Base-by-base conservation (phyloP, 2,888 invertebrate species). In the Bugulina stolonifera region DNA sequence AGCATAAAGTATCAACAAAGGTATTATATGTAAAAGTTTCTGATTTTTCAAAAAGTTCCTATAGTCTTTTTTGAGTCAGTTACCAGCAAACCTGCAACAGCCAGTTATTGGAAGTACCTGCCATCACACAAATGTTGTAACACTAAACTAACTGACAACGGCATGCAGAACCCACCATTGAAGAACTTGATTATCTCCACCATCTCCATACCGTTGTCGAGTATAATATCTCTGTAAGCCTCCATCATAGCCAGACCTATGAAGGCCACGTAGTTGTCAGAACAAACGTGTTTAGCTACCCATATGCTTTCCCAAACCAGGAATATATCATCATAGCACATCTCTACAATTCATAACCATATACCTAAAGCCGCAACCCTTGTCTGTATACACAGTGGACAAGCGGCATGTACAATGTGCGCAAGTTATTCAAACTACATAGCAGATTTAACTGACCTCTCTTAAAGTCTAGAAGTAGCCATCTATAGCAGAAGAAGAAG, bases 101-200 rank as follows among this genome's bases (percentile, higher is more conserved):
- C n/a, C n/a, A n/a, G n/a, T n/a, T n/a, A n/a, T n/a, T n/a, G n/a
- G n/a, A n/a, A n/a, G n/a, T n/a, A n/a, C n/a, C n/a, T n/a, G n/a
- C n/a, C n/a, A n/a, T n/a, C n/a, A n/a, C n/a, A n/a, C n/a, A n/a
- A n/a, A n/a, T n/a, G n/a, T n/a, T n/a, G n/a, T n/a, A 43, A 43
- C 5, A 43, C 43, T 43, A 43, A 43, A 43, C 43, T 18, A 5
- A 43, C 5, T 43, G n/a, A n/a, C n/a, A n/a, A n/a, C n/a, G n/a
- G n/a, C n/a, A n/a, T n/a, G n/a, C n/a, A n/a, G n/a, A n/a, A 77
- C 86, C 86, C 81, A 94, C 95, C 95, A 86, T 96, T 97, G 82
- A 96, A 97, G 86, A 97, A 97, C 83, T 95, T 95, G 82, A 97
- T 97, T 82, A 96, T 94, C 84, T 97, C 96, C 0, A 96, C 96